Conservation (phyloP, 2,797 vertebrate species). For the Ambastaia sidthimunki region DNA sequence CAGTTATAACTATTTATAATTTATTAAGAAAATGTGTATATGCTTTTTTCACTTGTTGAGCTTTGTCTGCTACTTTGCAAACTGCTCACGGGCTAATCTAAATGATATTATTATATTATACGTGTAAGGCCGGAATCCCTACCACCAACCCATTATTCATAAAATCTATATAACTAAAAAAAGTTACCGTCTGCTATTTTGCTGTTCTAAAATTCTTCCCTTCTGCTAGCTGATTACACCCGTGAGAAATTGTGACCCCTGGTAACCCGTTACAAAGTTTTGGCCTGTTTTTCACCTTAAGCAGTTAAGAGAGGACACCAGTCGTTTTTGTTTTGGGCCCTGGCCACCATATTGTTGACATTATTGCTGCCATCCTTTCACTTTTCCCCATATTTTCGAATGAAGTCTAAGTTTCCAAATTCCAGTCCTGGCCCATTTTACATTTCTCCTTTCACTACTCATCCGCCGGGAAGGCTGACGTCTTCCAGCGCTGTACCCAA, state of each 20-base stretch:
- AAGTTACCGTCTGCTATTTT: not conserved
- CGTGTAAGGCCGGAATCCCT: not conserved
- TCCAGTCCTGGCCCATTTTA: conserved; percentile 5
- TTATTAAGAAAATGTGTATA: too few relatives aligned
- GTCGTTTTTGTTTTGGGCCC: not conserved
- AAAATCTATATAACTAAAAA: not conserved
- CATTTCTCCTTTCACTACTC: conserved; percentile 38
- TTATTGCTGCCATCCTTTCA: not conserved
- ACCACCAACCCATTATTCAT: not conserved
- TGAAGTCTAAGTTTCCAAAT: not conserved
- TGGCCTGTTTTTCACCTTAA: not conserved
- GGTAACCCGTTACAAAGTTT: not conserved
- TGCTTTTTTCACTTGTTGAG: too few relatives aligned
- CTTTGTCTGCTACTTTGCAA: too few relatives aligned
- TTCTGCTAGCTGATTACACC: not conserved
- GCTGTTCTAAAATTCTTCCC: not conserved
- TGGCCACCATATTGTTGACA: not conserved
- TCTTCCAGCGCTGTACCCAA: conserved; percentile 35
- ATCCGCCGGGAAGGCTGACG: conserved; percentile 39
- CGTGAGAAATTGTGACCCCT: not conserved
- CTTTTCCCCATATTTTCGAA: not conserved
- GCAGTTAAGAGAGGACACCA: conserved; percentile 11
- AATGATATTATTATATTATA: not conserved
- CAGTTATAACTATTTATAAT: too few relatives aligned
- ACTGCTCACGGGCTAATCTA: too few relatives aligned